phyloP scores from a whole-genome alignment of 2,797 vertebrate species.

The Gymnodraco acuticeps region DNA sequence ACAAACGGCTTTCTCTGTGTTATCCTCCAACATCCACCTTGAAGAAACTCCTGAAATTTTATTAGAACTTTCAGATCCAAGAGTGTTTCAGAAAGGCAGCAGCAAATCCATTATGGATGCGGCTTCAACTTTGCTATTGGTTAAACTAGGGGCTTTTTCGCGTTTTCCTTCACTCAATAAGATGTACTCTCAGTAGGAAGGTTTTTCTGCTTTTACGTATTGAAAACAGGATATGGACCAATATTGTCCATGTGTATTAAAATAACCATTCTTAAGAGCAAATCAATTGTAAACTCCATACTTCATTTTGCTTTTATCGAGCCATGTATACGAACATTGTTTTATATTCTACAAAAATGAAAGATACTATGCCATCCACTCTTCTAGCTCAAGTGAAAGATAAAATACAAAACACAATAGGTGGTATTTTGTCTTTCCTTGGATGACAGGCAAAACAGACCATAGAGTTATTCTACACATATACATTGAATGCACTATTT shows the following conservation, averaged over 20 bases:
- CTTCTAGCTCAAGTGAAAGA: too few species aligned
- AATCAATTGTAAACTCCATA: too few species aligned
- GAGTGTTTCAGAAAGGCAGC: slow-evolving; percentile 61
- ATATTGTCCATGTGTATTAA: too few species aligned
- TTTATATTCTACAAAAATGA: background rate
- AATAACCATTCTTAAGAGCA: too few species aligned
- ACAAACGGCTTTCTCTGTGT: slow-evolving; percentile 34
- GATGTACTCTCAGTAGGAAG: slow-evolving; percentile 1
- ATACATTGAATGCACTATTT: too few species aligned
- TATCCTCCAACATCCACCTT: slow-evolving; percentile 54
- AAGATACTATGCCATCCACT: background rate
- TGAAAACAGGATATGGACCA: background rate
- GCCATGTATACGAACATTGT: background rate
- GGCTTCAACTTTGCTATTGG: slow-evolving; percentile 44
- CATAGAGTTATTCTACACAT: too few species aligned
- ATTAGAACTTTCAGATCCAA: slow-evolving; percentile 65
- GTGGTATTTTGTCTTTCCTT: too few species aligned
- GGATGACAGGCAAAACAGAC: too few species aligned
- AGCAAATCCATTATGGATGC: slow-evolving; percentile 76
- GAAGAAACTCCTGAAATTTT: slow-evolving; percentile 69
- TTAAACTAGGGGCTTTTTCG: slow-evolving; percentile 29
- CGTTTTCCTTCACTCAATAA: slow-evolving; percentile 4
- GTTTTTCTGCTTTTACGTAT: background rate
- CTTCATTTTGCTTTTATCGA: background rate
- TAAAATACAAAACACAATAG: too few species aligned